A percentile compares a stretch with the other conserved stretches of the same genome.
These are phyloP conservation scores for Chymomyza amoena DNA, from an alignment of 2,888 invertebrate genomes.

Conservation along the genomic window DNA sequence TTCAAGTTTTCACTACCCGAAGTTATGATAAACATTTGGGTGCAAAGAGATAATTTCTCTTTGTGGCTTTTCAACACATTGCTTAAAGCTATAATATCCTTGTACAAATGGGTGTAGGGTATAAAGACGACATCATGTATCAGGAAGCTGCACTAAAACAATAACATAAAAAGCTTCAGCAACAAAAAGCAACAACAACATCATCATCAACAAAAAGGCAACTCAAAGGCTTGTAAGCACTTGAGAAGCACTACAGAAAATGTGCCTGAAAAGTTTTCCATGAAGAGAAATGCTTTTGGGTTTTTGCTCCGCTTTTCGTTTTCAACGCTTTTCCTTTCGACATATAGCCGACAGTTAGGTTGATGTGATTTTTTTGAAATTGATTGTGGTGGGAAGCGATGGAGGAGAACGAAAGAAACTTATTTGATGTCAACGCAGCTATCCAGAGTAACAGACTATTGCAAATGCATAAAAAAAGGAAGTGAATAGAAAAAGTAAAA, in stretches of 20 bases:
- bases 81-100: too few species aligned
- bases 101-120: too few species aligned
- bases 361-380: conserved; percentile 6
- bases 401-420: conserved; percentile 15
- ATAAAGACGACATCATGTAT: background rate
- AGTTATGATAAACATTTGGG: too few species aligned
- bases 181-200: conserved; percentile 7
- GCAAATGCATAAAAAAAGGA: background rate
- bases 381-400: background rate
- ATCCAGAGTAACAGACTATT: background rate
- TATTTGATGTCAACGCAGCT: background rate
- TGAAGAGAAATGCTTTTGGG: conserved; percentile 54
- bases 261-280: background rate
- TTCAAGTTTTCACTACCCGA: too few species aligned
- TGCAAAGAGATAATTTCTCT: too few species aligned
- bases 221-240: background rate
- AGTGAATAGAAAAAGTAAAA: conserved; percentile 23
- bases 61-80: too few species aligned
- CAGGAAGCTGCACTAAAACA: conserved; percentile 7
- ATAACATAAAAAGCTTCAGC: conserved; percentile 1
- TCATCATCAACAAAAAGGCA: background rate
- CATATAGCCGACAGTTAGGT: conserved; percentile 13
- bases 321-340: conserved; percentile 39
- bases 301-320: conserved; percentile 26
- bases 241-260: conserved; percentile 4